These are phyloP conservation scores for Chironomus tentans DNA, from an alignment of 2,888 invertebrate genomes.

Conservation along the genomic window DNA sequence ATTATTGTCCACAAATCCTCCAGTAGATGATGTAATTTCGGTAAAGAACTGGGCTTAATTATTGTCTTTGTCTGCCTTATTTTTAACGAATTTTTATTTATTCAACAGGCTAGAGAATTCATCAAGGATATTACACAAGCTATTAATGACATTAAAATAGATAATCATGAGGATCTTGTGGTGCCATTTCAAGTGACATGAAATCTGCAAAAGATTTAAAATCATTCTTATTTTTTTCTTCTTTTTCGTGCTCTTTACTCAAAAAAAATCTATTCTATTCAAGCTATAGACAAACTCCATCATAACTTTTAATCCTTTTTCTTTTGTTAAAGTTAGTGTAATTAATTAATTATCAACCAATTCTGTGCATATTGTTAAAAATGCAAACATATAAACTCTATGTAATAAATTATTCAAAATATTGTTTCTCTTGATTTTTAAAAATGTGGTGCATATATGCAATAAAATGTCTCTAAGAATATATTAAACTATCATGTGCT, in stretches of 20 bases:
- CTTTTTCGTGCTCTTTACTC: neutral
- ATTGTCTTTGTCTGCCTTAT: neutral
- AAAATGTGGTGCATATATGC: too few relatives aligned
- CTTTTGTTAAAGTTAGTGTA: too few relatives aligned
- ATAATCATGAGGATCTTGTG: conserved; percentile 82
- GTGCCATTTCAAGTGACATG: conserved; percentile 75
- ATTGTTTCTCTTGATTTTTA: too few relatives aligned
- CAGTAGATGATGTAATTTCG: conserved; percentile 45
- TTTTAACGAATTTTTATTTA: neutral
- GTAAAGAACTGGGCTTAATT: conserved; percentile 47
- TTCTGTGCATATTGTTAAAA: too few relatives aligned
- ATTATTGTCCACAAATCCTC: conserved; percentile 53
- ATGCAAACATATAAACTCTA: too few relatives aligned
- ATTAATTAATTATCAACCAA: too few relatives aligned
- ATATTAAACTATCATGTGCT: neutral
- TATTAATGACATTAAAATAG: conserved; percentile 69
- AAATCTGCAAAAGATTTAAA: neutral
- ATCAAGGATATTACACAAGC: conserved; percentile 62
- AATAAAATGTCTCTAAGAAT: neutral
- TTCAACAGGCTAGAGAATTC: conserved; percentile 56
- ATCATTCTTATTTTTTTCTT: neutral
- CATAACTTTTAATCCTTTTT: too few relatives aligned
- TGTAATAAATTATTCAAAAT: too few relatives aligned
- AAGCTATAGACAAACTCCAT: neutral
- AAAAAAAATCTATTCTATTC: neutral